phyloP scores from a whole-genome alignment of 2,888 invertebrate genomes.

The Drosophila seclusa region DNA sequence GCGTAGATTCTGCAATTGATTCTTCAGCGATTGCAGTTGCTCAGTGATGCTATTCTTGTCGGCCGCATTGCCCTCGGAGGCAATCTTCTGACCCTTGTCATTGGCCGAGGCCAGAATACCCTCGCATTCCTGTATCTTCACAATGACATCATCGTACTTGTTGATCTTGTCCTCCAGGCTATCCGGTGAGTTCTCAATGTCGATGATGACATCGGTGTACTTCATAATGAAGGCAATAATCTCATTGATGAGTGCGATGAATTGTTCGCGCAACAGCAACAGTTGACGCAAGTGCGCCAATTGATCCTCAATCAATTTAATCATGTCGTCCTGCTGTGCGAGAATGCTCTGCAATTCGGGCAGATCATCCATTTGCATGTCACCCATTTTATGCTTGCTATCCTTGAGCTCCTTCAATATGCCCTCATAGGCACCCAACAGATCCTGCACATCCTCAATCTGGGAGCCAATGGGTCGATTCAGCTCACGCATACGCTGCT shows the following conservation, averaged over 20 bases:
- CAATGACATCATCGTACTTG: slow-evolving; percentile 93
- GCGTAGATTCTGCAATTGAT: slow-evolving; percentile 91
- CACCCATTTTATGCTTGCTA: slow-evolving; percentile 91
- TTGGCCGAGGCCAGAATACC: slow-evolving; percentile 93
- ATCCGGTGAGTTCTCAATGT: slow-evolving; percentile 93
- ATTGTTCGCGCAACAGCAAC: slow-evolving; percentile 93
- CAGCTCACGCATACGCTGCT: slow-evolving; percentile 92
- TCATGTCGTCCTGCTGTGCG: slow-evolving; percentile 93
- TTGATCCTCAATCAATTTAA: slow-evolving; percentile 93
- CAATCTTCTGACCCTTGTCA: slow-evolving; percentile 97
- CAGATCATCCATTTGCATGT: slow-evolving; percentile 91
- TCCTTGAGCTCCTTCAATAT: slow-evolving; percentile 91
- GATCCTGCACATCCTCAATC: slow-evolving; percentile 95
- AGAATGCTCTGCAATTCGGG: slow-evolving; percentile 92
- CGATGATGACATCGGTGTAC: slow-evolving; percentile 93
- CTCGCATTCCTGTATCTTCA: slow-evolving; percentile 95
- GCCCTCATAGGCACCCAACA: slow-evolving; percentile 91
- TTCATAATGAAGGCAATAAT: slow-evolving; percentile 94
- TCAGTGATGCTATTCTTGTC: slow-evolving; percentile 95
- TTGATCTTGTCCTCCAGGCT: slow-evolving; percentile 94
- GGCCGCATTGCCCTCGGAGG: slow-evolving; percentile 94
- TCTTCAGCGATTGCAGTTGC: slow-evolving; percentile 93
- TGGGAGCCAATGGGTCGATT: slow-evolving; percentile 94
- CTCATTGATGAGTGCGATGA: slow-evolving; percentile 93
- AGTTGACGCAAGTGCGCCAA: slow-evolving; percentile 92